Evolutionary conservation across 2,113 vertebrate genomes (phyloP), one percentile per base, ranked within the genome.

Genomic region (Urocolius indicus): DNA sequence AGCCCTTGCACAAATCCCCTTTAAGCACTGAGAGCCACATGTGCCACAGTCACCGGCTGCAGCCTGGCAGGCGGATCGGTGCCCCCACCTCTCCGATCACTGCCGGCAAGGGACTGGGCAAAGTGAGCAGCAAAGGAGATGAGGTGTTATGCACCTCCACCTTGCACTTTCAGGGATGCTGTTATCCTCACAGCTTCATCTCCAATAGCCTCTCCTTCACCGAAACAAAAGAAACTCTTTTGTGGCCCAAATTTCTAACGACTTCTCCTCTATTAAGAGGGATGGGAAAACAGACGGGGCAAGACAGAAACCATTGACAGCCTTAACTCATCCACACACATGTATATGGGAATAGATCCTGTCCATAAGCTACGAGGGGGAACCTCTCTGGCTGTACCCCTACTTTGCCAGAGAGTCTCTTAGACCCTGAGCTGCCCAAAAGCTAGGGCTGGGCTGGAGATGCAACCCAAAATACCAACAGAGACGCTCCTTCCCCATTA

Each of bases 31-130:
- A 0, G 6, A 58, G 36, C 30, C 49, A 13, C 0, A 14, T 4
- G n/a, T 48, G 75, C n/a, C 49, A 14, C 1, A 1, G 22, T 29
- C 63, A 54, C 5, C 4, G 8, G 80, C 57, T 41, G 11, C 5
- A 2, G 45, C 16, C 26, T 8, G 16, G 34, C 63, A 20, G 29
- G 21, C 0, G 3, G 6, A 36, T 23, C 0, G 0, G 46, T 36
- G 17, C 15, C 36, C 52, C 38, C 54, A 29, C 5, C 16, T 18
- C 74, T 21, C 21, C 13, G 23, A 5, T 2, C 19, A 21, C 34
- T 16, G 54, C 54, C 54, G 24, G 6, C 24, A 16, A 59, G 8
- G 67, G n/a, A 21, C 81, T 4, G 45, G 18, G 43, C 17, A 54
- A 66, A 71, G 34, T 0, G 6, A 23, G 66, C 27, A 38, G 27